A percentile compares a stretch with the other conserved stretches of the same genome.
Evolutionary conservation across 2,888 invertebrate genomes (phyloP).

Genomic region (Dolichopus griseipennis): DNA sequence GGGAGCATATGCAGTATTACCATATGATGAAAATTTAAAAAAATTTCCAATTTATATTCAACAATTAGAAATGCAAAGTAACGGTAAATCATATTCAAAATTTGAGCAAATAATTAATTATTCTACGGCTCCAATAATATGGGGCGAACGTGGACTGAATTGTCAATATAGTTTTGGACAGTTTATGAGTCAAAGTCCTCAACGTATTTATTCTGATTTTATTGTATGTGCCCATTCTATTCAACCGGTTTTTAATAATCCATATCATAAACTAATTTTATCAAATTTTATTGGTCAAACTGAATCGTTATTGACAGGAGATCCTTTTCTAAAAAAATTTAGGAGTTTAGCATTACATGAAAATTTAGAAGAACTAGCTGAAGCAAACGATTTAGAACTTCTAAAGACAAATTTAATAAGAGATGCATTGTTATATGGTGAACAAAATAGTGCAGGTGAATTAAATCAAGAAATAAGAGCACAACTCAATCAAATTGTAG

Average conservation of each 20-base stretch:
- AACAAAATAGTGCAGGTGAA: conserved; percentile 61
- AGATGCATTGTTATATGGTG: conserved; percentile 19
- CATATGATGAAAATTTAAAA: conserved; percentile 98
- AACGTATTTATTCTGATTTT: conserved; percentile 93
- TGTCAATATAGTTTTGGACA: conserved; percentile 99
- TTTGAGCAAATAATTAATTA: conserved; percentile 48
- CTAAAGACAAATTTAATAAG: too few relatives aligned
- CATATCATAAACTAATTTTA: conserved; percentile 88
- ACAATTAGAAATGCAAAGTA: conserved; percentile 99
- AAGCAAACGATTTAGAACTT: too few relatives aligned
- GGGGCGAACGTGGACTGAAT: conserved; percentile 97
- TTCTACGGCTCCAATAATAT: conserved; percentile 43
- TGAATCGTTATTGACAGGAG: conserved; percentile 91
- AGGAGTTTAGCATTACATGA: too few relatives aligned
- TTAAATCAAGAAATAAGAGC: conserved; percentile 60
- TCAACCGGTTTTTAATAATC: conserved; percentile 69
- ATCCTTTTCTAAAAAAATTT: conserved; percentile 30
- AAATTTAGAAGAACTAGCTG: too few relatives aligned
- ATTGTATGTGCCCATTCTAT: conserved; percentile 88
- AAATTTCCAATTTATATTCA: conserved; percentile 99
- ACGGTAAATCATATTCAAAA: conserved; percentile 87
- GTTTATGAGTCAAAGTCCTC: conserved; percentile 78
- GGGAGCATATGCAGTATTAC: conserved; percentile 91
- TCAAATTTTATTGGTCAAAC: conserved; percentile 98
- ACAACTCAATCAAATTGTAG: conserved; percentile 51